Evolutionary conservation across 2,113 vertebrate species (phyloP), one percentile per base, ranked within the genome.

Genomic region (Plotosus lineatus): DNA sequence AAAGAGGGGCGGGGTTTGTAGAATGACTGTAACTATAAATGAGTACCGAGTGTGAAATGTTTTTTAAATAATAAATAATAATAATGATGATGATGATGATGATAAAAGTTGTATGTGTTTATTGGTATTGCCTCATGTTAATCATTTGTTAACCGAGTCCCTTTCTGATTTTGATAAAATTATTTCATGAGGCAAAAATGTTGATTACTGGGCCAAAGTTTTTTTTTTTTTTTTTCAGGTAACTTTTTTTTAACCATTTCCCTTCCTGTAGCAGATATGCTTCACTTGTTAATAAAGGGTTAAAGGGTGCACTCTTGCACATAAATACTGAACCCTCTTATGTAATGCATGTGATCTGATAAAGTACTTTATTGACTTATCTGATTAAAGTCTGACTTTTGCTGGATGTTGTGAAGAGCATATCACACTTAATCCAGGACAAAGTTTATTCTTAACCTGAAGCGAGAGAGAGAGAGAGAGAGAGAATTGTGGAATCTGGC

Each of bases 361-460:
- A 42, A 71, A 71, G 42, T 23, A 11, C 6, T 71, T 82, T 58
- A 40, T 28, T 77, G 28, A n/a, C 55, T 51, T 53, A 51, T 63
- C 46, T 55, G 26, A 55, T 28, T 55, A 42, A 3, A 2, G 14
- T 50, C 28, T 48, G 23, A 40, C 38, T 19, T 21, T 42, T 19
- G 53, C 55, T 60, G 28, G 19, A 38, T n/a, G 26, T 19, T 6
- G 7, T 66, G 11, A 3, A 77, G 11, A 60, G n/a, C 53, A 33
- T 40, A 46, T 38, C 21, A 17, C n/a, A 75, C 28, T 58, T 75
- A 19, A 69, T 44, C 17, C 17, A 26, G 19, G 60, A 15, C 15
- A 38, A 21, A 53, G 23, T 44, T 69, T 36, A 65, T 17, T 68
- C 15, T 1, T 26, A 21, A 17, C 19, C 76, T 51, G 56, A 50